These are phyloP conservation scores for Ostrea denselamellosa DNA, from an alignment of 1,140 invertebrate genomes.

Conservation along the genomic window DNA sequence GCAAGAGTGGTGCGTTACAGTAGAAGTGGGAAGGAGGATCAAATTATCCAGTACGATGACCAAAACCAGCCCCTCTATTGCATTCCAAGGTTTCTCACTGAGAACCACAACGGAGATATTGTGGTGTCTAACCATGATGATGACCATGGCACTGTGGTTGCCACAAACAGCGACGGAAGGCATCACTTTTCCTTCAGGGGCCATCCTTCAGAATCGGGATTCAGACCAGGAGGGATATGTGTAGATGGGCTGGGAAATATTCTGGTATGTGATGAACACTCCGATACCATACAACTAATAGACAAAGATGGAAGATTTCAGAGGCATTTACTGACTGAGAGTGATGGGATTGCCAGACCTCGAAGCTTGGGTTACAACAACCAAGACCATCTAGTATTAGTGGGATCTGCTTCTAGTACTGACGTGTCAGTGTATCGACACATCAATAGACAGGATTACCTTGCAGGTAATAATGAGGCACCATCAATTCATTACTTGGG, in stretches of 20 bases:
- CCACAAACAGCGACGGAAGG: neutral
- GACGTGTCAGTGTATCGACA: neutral
- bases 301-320: neutral
- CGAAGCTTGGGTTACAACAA: neutral
- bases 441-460: slow-evolving; percentile 9
- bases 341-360: neutral
- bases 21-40: neutral
- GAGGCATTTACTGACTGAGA: neutral
- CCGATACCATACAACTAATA: neutral
- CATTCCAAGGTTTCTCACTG: neutral
- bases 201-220: neutral
- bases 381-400: neutral
- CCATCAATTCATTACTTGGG: neutral
- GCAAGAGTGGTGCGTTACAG: neutral
- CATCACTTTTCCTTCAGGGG: neutral
- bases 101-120: neutral
- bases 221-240: neutral
- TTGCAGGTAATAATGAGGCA: neutral
- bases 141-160: neutral
- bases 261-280: neutral
- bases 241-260: neutral
- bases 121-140: neutral
- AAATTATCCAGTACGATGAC: neutral
- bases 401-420: neutral
- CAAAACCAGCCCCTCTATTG: neutral